Conservation (phyloP, 2,888 invertebrate species). For the Eumerus sabulonum region DNA sequence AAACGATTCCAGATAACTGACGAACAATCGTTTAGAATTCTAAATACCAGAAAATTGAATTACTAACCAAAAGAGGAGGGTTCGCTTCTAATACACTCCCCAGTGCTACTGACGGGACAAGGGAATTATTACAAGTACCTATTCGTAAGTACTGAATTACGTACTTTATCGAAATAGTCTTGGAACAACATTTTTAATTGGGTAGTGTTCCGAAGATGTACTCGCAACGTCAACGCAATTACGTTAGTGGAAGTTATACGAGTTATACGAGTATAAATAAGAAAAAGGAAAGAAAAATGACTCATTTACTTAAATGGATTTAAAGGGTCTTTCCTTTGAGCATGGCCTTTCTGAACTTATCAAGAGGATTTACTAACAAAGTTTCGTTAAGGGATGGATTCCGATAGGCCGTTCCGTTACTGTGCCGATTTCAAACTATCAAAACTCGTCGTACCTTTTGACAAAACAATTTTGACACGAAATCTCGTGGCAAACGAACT, state of each 20-base stretch:
- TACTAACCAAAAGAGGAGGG: slow-evolving; percentile 18
- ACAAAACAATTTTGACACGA: no score
- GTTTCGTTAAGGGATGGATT: no score
- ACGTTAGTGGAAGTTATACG: background rate
- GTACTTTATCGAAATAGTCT: no score
- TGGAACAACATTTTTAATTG: slow-evolving; percentile 30
- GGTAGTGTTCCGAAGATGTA: slow-evolving; percentile 19
- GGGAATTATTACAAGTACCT: background rate
- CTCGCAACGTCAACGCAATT: no score
- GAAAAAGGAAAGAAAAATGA: background rate
- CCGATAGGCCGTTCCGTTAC: no score
- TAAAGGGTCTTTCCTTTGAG: background rate
- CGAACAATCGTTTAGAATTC: slow-evolving; percentile 22
- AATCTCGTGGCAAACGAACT: no score
- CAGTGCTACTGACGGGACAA: background rate
- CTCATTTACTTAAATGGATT: slow-evolving; percentile 4
- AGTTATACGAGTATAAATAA: background rate
- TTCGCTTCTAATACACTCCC: background rate
- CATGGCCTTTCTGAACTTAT: no score
- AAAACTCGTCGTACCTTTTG: no score
- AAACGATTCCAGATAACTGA: background rate
- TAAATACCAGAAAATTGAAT: slow-evolving; percentile 47
- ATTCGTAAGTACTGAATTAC: background rate
- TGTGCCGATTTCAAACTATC: no score
- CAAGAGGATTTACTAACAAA: no score